Evolutionary conservation across 2,888 invertebrate species (phyloP), one percentile per base, ranked within the genome.

Genomic region (Halocaridina rubra): DNA sequence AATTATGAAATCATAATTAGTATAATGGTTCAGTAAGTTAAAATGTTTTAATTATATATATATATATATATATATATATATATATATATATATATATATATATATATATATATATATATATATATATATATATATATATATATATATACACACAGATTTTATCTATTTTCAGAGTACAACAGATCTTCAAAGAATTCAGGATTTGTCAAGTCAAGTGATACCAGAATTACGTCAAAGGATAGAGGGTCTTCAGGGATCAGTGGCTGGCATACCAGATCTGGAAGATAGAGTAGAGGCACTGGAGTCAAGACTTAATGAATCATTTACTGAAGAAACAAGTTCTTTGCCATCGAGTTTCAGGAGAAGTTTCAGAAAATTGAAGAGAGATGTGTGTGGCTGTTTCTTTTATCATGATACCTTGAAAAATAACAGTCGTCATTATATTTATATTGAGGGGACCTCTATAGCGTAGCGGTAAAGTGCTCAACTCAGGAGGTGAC

Each of bases 191-290:
- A 24, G 30, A 7, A 27, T 81, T 1, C 81, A 24, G 16, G 24
- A n/a, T 3, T 39, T 81, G 61, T 10, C 13, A 2, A 64, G 67
- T 7, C 59, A 10, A 32, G 67, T 33, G 2, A 24, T 79, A 4
- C 57, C 79, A 30, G 46, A 29, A 39, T 8, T 84, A 10, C 78
- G 59, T 16, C 74, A 74, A 79, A 46, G 13, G 3, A 7, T 84
- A 8, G 79, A 30, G 2, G 57, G 30, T 0, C 64, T 84, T 7
- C 79, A 79, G 27, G 57, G 24, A 4, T 32, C 32, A 19, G 46
- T 84, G 19, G 29, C 74, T 30, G 64, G 32, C 30, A 24, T 84
- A 19, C 74, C 78, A 2, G n/a, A 71, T 16, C 64, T 84, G 7
- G 33, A 59, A 39, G 33, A 57, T 33, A 22, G 84, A 29, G 2